phyloP scores from a whole-genome alignment of 2,888 invertebrate species.

The Tenthredo scrophulariae region DNA sequence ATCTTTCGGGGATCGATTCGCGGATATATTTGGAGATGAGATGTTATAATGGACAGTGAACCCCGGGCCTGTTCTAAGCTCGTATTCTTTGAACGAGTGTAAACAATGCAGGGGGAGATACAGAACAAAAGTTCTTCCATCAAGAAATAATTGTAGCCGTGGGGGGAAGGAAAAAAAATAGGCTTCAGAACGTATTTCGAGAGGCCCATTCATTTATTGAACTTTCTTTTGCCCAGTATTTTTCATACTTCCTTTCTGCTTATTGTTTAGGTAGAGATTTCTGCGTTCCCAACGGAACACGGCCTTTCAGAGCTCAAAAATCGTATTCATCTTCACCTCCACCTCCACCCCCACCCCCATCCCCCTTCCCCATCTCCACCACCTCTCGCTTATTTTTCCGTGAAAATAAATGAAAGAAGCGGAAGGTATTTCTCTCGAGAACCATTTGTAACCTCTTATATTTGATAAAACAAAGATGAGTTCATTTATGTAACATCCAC shows the following conservation, averaged over 20 bases:
- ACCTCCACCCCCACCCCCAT: background rate
- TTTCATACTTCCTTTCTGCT: background rate
- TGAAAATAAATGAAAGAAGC: conserved; percentile 46
- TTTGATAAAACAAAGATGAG: conserved; percentile 38
- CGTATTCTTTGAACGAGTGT: conserved; percentile 17
- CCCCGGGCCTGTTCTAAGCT: background rate
- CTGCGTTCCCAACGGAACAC: conserved; percentile 5
- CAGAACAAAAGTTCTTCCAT: conserved; percentile 4
- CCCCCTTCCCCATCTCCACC: background rate
- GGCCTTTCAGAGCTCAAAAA: conserved; percentile 39
- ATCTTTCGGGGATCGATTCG: background rate
- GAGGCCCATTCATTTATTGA: conserved; percentile 32
- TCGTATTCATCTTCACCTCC: conserved; percentile 34
- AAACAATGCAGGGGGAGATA: conserved; percentile 5
- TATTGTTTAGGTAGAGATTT: conserved; percentile 30
- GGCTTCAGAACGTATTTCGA: background rate
- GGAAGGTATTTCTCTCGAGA: conserved; percentile 44
- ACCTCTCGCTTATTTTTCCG: conserved; percentile 19
- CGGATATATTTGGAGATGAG: background rate
- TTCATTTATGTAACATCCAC: conserved; percentile 36
- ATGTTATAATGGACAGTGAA: conserved; percentile 10
- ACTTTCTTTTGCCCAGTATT: conserved; percentile 8
- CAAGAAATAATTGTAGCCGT: conserved; percentile 24
- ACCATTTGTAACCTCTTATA: conserved; percentile 48
- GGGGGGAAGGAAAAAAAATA: background rate